Evolutionary conservation across 1,140 invertebrate species (phyloP), one percentile per base, ranked within the genome.

Genomic region (Caenorhabditis tropicalis): DNA sequence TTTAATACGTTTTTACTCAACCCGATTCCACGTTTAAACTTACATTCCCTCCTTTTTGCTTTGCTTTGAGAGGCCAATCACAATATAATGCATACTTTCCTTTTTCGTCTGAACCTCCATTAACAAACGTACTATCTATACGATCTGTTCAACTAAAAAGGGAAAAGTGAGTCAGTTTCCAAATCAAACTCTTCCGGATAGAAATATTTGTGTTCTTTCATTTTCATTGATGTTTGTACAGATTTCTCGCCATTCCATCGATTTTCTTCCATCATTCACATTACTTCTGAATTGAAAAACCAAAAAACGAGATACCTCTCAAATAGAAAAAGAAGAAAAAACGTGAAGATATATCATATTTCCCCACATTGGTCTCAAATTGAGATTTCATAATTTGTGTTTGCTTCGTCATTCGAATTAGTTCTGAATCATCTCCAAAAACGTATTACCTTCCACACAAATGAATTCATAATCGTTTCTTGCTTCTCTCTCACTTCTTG

Each of bases 21-120:
- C n/a, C 33, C 65, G n/a, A 74, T 74, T 74, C 65, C 65, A 74
- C 33, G 15, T 74, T 43, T 74, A n/a, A 74, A 74, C 65, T 74
- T 74, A 39, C 65, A 21, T 43, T 46, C 65, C 21, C 21, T 43
- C 33, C 29, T 33, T n/a, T 6, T 74, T 74, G 43, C 65, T 21
- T 43, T 33, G 10, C 33, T n/a, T n/a, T 0, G 58, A 27, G 31
- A 7, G 58, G 58, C n/a, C 58, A 65, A 16, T 65, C 58, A n/a
- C 58, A n/a, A 74, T 36, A 74, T 56, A 65, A 43, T 58, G 6
- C n/a, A 74, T 65, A 43, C 65, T 74, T 74, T 74, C 36, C 65
- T 74, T 74, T 4, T 24, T 46, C 21, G n/a, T 43, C 65, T 74
- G 36, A 6, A n/a, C 21, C n/a, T 46, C 36, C 65, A 12, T 39